phyloP scores from a whole-genome alignment of 1,140 invertebrate species.

The Euura saliciscinereae region DNA sequence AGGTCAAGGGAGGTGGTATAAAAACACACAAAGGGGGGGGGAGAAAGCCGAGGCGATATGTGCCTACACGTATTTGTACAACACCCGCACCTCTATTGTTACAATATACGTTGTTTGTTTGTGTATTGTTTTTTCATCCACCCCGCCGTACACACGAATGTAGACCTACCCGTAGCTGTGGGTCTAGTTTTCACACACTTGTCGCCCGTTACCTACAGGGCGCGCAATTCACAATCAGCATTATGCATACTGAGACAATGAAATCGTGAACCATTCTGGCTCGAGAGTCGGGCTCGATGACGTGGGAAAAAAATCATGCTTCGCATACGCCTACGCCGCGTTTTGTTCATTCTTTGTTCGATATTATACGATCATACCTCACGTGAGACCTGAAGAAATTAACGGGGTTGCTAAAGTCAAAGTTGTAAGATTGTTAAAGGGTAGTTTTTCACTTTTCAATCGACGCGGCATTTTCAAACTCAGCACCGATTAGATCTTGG shows the following conservation, averaged over 20 bases:
- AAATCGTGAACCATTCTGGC: neutral
- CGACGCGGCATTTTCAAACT: too few relatives aligned
- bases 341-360: neutral
- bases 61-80: slow-evolving; percentile 48
- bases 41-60: slow-evolving; percentile 43
- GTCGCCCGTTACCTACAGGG: neutral
- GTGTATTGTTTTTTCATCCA: slow-evolving; percentile 41
- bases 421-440: too few relatives aligned
- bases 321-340: neutral
- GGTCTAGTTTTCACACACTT: slow-evolving; percentile 17
- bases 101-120: slow-evolving; percentile 48
- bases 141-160: neutral
- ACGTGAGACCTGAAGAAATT: too few relatives aligned
- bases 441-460: too few relatives aligned
- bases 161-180: too few relatives aligned
- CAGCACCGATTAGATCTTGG: too few relatives aligned
- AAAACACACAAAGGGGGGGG: neutral
- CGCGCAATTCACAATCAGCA: neutral
- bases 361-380: too few relatives aligned
- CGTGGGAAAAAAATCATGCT: neutral
- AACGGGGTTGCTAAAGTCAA: too few relatives aligned
- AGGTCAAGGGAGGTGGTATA: too few relatives aligned
- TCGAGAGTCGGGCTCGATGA: neutral
- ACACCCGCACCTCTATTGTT: slow-evolving; percentile 50
- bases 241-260: neutral